phyloP scores from a whole-genome alignment of 2,888 invertebrate species.

The Ormyrus pomaceus region DNA sequence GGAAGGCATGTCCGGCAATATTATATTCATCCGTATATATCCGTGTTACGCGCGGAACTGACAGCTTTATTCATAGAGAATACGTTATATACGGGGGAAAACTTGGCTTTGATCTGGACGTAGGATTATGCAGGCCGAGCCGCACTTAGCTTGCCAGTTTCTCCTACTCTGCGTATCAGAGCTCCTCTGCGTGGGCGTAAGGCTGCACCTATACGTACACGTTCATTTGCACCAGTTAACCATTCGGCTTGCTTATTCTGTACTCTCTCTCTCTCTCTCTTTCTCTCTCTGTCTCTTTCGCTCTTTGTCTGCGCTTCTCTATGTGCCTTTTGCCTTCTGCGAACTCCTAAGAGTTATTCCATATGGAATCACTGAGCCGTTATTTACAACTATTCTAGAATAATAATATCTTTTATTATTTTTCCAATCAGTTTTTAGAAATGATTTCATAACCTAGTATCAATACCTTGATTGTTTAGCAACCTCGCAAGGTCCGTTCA shows the following conservation, averaged over 20 bases:
- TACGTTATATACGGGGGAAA: constrained; percentile 64
- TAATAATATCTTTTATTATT: neutral
- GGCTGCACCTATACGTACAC: neutral
- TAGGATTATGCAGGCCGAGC: constrained; percentile 66
- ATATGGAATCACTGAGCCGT: neutral
- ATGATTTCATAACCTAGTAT: too few species aligned
- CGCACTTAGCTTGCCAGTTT: constrained; percentile 47
- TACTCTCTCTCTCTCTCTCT: neutral
- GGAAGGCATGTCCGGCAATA: constrained; percentile 13
- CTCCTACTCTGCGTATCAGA: neutral
- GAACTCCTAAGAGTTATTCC: constrained; percentile 6
- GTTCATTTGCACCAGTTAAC: too few species aligned
- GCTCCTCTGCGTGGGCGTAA: neutral
- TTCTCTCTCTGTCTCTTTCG: neutral
- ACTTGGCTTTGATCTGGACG: constrained; percentile 71
- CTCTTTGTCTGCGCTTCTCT: constrained; percentile 1
- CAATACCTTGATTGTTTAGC: too few species aligned
- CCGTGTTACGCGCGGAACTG: constrained; percentile 16
- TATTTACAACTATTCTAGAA: neutral
- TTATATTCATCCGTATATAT: constrained; percentile 47
- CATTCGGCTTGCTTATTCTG: too few species aligned
- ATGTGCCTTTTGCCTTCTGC: neutral
- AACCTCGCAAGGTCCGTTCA: too few species aligned
- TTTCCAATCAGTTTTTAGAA: neutral
- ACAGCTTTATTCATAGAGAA: constrained; percentile 71